Evolutionary conservation across 1,140 invertebrate genomes (phyloP).

Genomic region (Diachasmimorpha longicaudata): DNA sequence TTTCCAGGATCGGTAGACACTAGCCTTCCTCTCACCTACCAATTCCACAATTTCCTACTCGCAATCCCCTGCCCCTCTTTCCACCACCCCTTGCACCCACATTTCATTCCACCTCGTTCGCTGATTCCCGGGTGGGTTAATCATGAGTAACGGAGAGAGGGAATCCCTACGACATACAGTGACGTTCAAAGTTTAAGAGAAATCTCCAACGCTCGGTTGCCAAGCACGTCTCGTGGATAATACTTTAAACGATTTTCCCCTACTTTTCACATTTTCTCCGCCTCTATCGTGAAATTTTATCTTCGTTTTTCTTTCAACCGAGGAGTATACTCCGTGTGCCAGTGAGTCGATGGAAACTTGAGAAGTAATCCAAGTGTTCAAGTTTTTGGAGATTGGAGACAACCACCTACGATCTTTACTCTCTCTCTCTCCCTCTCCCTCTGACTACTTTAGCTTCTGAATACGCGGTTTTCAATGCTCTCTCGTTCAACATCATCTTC

Average conservation of each 20-base stretch:
- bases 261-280: slow-evolving; percentile 22
- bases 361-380: slow-evolving; percentile 16
- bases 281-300: not conserved
- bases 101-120: not conserved
- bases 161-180: not conserved
- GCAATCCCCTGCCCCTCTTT: too few species aligned
- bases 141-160: not conserved
- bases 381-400: slow-evolving; percentile 12
- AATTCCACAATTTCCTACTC: not conserved
- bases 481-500: not conserved
- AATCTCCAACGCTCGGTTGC: slow-evolving; percentile 27
- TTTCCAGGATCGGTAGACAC: not conserved
- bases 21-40: not conserved
- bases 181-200: slow-evolving; percentile 3
- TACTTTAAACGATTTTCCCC: slow-evolving; percentile 45
- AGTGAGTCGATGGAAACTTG: slow-evolving; percentile 1
- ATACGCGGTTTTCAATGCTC: not conserved
- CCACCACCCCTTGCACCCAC: not conserved
- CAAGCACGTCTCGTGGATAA: slow-evolving; percentile 42
- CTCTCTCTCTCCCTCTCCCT: not conserved
- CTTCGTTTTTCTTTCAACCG: not conserved
- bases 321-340: not conserved
- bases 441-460: not conserved
- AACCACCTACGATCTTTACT: not conserved
- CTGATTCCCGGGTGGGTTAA: not conserved